These are phyloP conservation scores for Calameuta pallipes DNA, from an alignment of 2,888 invertebrate genomes.

Conservation along the genomic window DNA sequence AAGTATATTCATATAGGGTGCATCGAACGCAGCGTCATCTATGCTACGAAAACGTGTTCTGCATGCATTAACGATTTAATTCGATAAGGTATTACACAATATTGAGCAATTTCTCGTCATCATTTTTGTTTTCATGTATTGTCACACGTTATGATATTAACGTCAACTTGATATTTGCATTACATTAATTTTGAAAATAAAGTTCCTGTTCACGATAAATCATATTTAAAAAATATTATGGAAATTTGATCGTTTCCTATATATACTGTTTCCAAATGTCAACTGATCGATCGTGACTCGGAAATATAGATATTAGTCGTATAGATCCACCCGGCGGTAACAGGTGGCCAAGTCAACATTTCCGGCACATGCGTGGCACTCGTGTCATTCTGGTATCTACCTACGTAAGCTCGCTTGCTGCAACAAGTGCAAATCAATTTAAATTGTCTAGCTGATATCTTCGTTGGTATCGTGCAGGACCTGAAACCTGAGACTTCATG, in stretches of 20 bases:
- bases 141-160: neutral
- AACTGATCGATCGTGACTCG: neutral
- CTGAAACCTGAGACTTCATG: neutral
- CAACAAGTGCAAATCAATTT: constrained; percentile 23
- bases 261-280: neutral
- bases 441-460: neutral
- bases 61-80: neutral
- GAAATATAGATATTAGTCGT: neutral
- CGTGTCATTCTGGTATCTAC: neutral
- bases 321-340: neutral
- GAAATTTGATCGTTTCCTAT: neutral
- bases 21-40: neutral
- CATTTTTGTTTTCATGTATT: neutral
- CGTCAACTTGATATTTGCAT: neutral
- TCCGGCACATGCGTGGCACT: neutral
- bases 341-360: constrained; percentile 3
- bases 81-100: neutral
- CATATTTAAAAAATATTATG: neutral
- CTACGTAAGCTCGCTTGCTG: neutral
- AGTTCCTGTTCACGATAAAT: neutral
- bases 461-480: neutral
- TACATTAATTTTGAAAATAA: neutral
- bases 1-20: neutral
- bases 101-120: neutral
- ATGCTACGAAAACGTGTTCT: neutral